phyloP scores from a whole-genome alignment of 1,140 invertebrate genomes.

The Micrasema longulum region DNA sequence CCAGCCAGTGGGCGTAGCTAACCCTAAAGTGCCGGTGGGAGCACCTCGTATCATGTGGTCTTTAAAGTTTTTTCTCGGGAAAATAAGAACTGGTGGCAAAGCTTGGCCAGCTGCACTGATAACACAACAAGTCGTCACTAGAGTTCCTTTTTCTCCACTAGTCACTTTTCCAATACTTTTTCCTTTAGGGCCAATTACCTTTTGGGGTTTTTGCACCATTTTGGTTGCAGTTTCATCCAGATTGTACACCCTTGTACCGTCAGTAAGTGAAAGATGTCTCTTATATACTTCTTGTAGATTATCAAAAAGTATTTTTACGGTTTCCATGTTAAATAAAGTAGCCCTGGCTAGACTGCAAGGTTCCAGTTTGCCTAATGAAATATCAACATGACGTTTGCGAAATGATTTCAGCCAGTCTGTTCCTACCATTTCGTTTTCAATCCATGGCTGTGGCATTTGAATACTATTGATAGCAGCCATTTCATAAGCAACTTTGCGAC shows the following conservation, averaged over 20 bases:
- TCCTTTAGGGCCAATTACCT: background rate
- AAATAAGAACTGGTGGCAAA: background rate
- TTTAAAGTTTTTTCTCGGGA: background rate
- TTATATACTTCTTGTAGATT: background rate
- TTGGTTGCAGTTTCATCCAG: background rate
- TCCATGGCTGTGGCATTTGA: background rate
- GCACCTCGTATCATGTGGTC: background rate
- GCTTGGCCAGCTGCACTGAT: conserved; percentile 2
- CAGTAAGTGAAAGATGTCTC: background rate
- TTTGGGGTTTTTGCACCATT: background rate
- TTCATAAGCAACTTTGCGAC: too few relatives aligned
- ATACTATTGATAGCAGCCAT: background rate
- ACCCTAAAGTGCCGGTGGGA: background rate
- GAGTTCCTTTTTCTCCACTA: conserved; percentile 5
- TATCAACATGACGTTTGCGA: background rate
- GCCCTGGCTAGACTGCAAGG: conserved; percentile 6
- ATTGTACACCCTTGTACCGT: background rate
- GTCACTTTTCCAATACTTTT: background rate
- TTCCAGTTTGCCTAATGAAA: background rate
- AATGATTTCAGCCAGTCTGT: background rate
- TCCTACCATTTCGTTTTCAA: background rate
- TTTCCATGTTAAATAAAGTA: background rate
- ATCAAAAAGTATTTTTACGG: background rate
- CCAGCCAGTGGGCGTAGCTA: background rate
- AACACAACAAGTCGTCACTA: background rate